These are phyloP conservation scores for Uromys caudimaculatus DNA, from an alignment of 2,797 vertebrate species.

Conservation along the genomic window DNA sequence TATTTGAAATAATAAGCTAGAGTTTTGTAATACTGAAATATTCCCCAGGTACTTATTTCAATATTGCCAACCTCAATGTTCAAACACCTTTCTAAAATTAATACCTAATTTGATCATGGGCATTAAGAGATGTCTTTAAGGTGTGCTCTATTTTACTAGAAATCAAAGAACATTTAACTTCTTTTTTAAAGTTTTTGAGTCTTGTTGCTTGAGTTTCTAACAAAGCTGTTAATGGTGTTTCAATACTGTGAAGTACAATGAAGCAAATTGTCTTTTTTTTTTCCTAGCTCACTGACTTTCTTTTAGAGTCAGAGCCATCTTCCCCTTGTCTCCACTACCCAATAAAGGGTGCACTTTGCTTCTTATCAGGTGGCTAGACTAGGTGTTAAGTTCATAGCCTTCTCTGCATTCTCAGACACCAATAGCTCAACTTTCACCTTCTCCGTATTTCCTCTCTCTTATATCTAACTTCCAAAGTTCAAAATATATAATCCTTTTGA, in stretches of 20 bases:
- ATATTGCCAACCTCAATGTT: neutral
- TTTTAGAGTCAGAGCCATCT: neutral
- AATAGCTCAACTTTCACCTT: neutral
- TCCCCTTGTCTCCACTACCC: neutral
- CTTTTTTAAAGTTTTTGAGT: neutral
- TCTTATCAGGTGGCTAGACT: neutral
- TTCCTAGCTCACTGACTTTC: neutral
- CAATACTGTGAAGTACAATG: neutral
- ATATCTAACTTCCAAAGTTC: neutral
- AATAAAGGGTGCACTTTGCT: neutral
- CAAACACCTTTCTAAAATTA: neutral
- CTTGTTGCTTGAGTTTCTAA: constrained; percentile 17
- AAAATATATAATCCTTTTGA: neutral
- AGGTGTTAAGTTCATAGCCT: neutral
- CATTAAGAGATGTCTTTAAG: constrained; percentile 4
- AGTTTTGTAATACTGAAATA: constrained; percentile 32
- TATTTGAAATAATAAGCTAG: constrained; percentile 2
- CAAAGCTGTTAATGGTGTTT: neutral
- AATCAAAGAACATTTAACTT: constrained; percentile 27
- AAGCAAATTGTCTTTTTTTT: neutral
- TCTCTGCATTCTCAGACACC: neutral
- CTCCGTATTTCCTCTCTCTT: neutral
- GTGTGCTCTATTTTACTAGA: neutral
- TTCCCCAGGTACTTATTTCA: neutral
- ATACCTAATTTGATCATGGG: neutral